A percentile compares a stretch with the other conserved stretches of the same genome.
phyloP scores from a whole-genome alignment of 2,113 vertebrate genomes.

The Embiotoca jacksoni region DNA sequence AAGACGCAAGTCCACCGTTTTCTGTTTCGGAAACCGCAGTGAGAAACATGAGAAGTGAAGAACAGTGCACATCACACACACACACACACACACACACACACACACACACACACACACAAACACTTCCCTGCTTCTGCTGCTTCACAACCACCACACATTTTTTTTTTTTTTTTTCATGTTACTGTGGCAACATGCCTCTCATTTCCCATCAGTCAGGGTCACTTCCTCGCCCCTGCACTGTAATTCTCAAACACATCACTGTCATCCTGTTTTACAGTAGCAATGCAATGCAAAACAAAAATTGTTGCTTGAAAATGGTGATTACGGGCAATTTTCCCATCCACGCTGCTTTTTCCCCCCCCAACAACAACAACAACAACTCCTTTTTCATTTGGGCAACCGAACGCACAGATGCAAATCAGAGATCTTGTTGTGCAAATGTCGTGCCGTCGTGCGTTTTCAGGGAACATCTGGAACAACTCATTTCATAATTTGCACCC shows the following conservation, averaged over 20 bases:
- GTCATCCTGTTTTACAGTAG: slow-evolving; percentile 41
- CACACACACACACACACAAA: slow-evolving; percentile 10
- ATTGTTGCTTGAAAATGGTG: slow-evolving; percentile 31
- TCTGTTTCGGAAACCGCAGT: too few species aligned
- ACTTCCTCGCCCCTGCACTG: slow-evolving; percentile 40
- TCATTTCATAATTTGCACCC: slow-evolving; percentile 17
- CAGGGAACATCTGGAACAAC: slow-evolving; percentile 55
- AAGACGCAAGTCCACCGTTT: too few species aligned
- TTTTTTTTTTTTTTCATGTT: slow-evolving; percentile 30
- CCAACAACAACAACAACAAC: too few species aligned
- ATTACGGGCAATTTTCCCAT: slow-evolving; percentile 19
- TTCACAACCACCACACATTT: slow-evolving; percentile 50
- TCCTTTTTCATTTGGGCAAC: neutral
- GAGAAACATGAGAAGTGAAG: too few species aligned
- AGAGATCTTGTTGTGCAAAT: slow-evolving; percentile 9
- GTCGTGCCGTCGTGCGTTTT: slow-evolving; percentile 4
- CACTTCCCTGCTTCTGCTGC: slow-evolving; percentile 36
- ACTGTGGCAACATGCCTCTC: slow-evolving; percentile 57
- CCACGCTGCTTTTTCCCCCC: neutral
- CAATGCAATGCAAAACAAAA: slow-evolving; percentile 2
- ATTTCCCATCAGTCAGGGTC: slow-evolving; percentile 71
- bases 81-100: too few species aligned
- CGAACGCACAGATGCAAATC: slow-evolving; percentile 11
- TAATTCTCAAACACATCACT: slow-evolving; percentile 49
- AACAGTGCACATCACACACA: too few species aligned